Evolutionary conservation across 2,888 invertebrate genomes (phyloP).

Genomic region (Ecliptopera silaceata): DNA sequence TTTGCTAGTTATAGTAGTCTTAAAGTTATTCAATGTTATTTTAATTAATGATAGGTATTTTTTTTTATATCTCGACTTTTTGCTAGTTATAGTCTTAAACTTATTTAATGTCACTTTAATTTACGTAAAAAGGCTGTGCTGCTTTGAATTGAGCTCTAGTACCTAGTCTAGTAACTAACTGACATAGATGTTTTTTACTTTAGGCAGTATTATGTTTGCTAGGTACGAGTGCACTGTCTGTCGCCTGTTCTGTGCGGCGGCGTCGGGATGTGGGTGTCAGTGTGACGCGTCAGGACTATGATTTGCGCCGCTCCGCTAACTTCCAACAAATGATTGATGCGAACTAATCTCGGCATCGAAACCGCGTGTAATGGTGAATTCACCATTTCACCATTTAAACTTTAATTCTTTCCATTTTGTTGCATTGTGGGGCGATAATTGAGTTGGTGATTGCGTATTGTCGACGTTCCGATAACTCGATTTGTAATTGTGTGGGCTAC

Average conservation of each 20-base stretch:
- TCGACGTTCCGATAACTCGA: conserved; percentile 5
- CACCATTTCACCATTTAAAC: conserved; percentile 48
- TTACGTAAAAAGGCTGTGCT: no score
- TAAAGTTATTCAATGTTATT: no score
- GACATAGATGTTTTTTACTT: not conserved
- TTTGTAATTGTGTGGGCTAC: conserved; percentile 11
- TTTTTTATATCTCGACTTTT: no score
- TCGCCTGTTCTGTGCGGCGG: conserved; percentile 20
- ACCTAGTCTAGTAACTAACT: no score
- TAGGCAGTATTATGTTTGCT: not conserved
- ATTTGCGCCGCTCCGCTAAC: conserved; percentile 79
- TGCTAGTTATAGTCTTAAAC: no score
- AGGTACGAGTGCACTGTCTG: not conserved
- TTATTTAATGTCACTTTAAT: no score
- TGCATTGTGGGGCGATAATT: conserved; percentile 40
- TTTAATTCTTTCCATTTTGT: conserved; percentile 47
- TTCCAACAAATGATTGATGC: conserved; percentile 71
- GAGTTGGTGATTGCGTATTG: conserved; percentile 33
- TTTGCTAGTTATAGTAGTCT: no score
- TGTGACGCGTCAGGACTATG: conserved; percentile 74
- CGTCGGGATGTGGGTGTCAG: conserved; percentile 72
- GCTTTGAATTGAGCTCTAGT: no score
- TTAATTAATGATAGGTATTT: no score
- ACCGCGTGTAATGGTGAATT: conserved; percentile 63
- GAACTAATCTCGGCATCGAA: conserved; percentile 69